Base-by-base conservation (phyloP, 2,888 invertebrate species). In the Pollenia griseotomentosa region DNA sequence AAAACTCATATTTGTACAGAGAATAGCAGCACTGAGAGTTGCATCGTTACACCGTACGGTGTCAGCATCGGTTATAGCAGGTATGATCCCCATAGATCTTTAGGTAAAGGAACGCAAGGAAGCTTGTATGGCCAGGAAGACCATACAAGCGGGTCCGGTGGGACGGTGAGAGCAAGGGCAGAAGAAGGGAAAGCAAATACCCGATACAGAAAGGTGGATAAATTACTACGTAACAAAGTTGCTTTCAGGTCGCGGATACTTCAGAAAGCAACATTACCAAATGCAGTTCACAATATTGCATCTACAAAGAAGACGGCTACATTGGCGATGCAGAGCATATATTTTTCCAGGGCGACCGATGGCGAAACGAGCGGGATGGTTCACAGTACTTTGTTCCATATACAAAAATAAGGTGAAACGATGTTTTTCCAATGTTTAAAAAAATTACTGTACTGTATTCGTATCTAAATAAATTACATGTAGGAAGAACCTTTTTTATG, bases 41-140 rank as follows among this genome's bases (percentile, higher is more conserved):
- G 46, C 63, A 1, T 71, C 46, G 12, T 53, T 48, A 44, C 66
- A 44, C 11, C 63, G 65, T 40, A 78, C 70, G 12, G 78, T 78
- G 16, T 78, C 51, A 6, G 51, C 44, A 7, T n/a, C 19, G 12
- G n/a, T 65, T 11, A 44, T 78, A 16, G 55, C 63, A 6, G 57
- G 77, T 2, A 57, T 70, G 61, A 42, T 40, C 12, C 71, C 71
- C 0, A 61, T 83, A 40, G 70, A 71, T 5, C 23, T 83, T 2
- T 53, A 63, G 23, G 77, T 68, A 46, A 8, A 42, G 14, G 73
- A 65, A 40, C 42, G 55, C 1, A 14, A 14, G 2, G 53, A 53
- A 1, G 55, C 55, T 14, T 78, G 42, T 11, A 46, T 23, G 11
- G 73, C 16, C 14, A 5, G 61, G 9, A 12, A 48, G 14, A 48